Evolutionary conservation across 2,888 invertebrate genomes (phyloP).

Genomic region (Synanthedon myopaeformis): DNA sequence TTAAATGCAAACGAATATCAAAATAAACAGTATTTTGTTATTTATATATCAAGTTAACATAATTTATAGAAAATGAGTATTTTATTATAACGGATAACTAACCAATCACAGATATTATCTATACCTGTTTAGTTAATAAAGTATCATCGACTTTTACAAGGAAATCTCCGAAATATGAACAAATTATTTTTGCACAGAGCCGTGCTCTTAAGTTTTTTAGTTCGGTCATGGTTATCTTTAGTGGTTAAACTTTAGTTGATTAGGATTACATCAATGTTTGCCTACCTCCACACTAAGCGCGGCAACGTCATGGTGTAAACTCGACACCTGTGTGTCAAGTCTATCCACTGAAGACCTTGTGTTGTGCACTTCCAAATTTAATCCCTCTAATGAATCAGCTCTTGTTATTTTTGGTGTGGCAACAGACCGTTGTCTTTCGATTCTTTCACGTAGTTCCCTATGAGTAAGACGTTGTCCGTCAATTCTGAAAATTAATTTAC

Average conservation of each 20-base stretch:
- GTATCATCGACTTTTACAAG: too few relatives aligned
- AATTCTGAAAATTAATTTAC: constrained; percentile 21
- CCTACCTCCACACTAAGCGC: constrained; percentile 84
- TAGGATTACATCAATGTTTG: constrained; percentile 14
- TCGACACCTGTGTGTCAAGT: constrained; percentile 84
- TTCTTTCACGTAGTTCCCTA: constrained; percentile 72
- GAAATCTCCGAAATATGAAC: too few relatives aligned
- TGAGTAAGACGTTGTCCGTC: constrained; percentile 55
- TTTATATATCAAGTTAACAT: too few relatives aligned
- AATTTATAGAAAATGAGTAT: too few relatives aligned
- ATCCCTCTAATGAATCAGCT: constrained; percentile 72
- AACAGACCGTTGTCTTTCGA: constrained; percentile 76
- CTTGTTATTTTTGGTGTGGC: constrained; percentile 66
- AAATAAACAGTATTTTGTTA: too few relatives aligned
- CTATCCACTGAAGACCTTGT: constrained; percentile 75
- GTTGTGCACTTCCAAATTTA: constrained; percentile 69
- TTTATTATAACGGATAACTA: too few relatives aligned
- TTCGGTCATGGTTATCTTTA: too few relatives aligned
- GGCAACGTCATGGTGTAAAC: constrained; percentile 87
- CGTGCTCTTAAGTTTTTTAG: too few relatives aligned
- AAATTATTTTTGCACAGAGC: too few relatives aligned
- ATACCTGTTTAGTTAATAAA: too few relatives aligned
- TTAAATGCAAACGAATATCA: too few relatives aligned
- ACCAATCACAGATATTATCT: too few relatives aligned
- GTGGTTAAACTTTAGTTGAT: background rate